A percentile compares a stretch with the other conserved stretches of the same genome.
These are phyloP conservation scores for Syrmaticus mikado DNA, from an alignment of 2,113 vertebrate species.

Conservation along the genomic window DNA sequence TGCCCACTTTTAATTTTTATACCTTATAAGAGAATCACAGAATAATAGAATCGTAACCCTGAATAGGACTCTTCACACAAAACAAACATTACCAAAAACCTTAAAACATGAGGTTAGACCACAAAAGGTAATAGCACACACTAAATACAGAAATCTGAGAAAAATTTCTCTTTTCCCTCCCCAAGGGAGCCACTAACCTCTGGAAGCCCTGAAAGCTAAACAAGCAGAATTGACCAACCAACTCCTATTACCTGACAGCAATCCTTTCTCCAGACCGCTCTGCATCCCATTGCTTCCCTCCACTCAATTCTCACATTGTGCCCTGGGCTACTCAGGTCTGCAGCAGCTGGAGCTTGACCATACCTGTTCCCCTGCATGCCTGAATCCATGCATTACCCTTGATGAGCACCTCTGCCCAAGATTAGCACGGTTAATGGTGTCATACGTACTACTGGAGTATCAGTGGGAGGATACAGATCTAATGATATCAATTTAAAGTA, in stretches of 20 bases:
- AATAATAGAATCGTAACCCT: neutral
- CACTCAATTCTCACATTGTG: accelerated
- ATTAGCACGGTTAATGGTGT: neutral
- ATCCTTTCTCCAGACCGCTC: neutral
- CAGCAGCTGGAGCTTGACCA: neutral
- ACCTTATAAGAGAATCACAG: neutral
- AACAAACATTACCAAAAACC: neutral
- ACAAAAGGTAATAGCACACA: accelerated
- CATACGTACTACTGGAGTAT: neutral
- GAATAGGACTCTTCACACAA: neutral
- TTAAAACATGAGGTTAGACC: neutral
- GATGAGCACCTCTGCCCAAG: neutral
- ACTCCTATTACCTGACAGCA: neutral
- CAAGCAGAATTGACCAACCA: neutral
- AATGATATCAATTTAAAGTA: accelerated
- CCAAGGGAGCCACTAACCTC: neutral
- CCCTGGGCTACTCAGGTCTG: neutral
- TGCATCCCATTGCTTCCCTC: neutral
- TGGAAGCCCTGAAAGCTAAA: neutral
- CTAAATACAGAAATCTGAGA: neutral
- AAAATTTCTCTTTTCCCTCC: neutral
- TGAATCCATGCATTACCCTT: accelerated
- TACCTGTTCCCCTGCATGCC: neutral
- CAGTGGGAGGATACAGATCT: neutral
- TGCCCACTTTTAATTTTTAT: neutral